These are phyloP conservation scores for Barbus barbus DNA, from an alignment of 2,113 vertebrate genomes.

Conservation along the genomic window DNA sequence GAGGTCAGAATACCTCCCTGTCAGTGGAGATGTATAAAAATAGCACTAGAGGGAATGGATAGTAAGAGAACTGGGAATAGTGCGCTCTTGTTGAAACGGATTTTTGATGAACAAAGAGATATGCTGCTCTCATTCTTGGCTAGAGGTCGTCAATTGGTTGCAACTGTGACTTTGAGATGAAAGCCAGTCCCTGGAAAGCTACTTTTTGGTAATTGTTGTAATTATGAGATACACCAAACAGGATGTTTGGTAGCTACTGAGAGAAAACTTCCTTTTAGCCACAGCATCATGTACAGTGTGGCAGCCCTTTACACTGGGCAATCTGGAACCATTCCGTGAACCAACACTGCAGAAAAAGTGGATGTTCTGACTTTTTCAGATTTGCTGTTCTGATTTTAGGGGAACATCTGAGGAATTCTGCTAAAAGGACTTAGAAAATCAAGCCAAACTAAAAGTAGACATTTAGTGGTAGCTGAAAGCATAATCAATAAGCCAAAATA, in stretches of 20 bases:
- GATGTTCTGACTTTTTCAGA: neutral
- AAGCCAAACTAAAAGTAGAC: neutral
- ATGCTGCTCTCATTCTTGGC: conserved; percentile 4
- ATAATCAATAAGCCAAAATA: neutral
- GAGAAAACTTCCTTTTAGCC: conserved; percentile 4
- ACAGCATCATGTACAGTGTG: neutral
- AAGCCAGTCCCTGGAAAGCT: conserved; percentile 35
- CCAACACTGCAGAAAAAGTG: neutral
- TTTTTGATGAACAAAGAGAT: conserved; percentile 33
- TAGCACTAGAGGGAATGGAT: neutral
- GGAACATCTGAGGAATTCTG: neutral
- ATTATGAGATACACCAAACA: conserved; percentile 40
- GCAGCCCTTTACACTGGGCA: neutral
- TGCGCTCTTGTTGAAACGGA: neutral
- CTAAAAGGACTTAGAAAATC: neutral
- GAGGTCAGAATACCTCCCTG: conserved; percentile 34
- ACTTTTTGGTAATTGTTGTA: conserved; percentile 39
- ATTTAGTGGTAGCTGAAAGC: neutral
- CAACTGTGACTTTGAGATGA: conserved; percentile 47
- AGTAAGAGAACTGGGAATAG: neutral
- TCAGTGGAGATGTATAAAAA: conserved; percentile 42
- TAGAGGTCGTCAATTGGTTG: conserved; percentile 28
- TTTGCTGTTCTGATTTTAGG: neutral
- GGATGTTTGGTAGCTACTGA: conserved; percentile 32
- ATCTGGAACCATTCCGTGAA: neutral